Evolutionary conservation across 1,140 invertebrate genomes (phyloP), one percentile per base, ranked within the genome.

Genomic region (Bilobella aurantiaca): DNA sequence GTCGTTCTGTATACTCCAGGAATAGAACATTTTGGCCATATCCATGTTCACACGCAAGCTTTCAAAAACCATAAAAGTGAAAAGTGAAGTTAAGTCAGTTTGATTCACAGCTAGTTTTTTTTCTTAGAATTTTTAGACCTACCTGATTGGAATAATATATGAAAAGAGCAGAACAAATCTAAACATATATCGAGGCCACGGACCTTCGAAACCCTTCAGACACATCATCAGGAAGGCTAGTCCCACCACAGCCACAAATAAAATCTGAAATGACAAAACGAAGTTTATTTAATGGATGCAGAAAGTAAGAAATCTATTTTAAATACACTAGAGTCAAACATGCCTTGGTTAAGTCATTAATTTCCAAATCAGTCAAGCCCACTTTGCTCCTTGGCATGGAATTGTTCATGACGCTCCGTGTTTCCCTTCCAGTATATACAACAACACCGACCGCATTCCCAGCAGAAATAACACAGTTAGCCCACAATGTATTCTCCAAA

Each of bases 131-230:
- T n/a, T n/a, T n/a, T n/a, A n/a, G n/a, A n/a, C n/a, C n/a, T 74
- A 90, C 86, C 89, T 93, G 68, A 99, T 96, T 18, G 96, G 96
- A 76, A 99, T 98, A 65, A 99, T 98, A 78, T 99, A 99, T 0
- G 96, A 98, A 79, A 99, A 99, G 0, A 99, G 83, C 8, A 99
- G 81, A 62, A 98, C 86, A 76, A 98, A 99, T 74, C 96, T 82
- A 78, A 98, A 96, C 80, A 96, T 85, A 76, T 98, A 98, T 69
- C 88, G 79, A 76, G 95, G 97, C 97, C 97, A 99, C 0, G 91
- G 91, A 0, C 94, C 95, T 67, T 83, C 86, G 77, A 97, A 98
- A 28, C 91, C 91, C 82, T 98, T 97, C 29, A 98, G 79, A 67
- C 86, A 86, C 81, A 99, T 96, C 89, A 99, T 94, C 3, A 98